phyloP scores from a whole-genome alignment of 1,140 invertebrate genomes.

The Agrypnia vestita region DNA sequence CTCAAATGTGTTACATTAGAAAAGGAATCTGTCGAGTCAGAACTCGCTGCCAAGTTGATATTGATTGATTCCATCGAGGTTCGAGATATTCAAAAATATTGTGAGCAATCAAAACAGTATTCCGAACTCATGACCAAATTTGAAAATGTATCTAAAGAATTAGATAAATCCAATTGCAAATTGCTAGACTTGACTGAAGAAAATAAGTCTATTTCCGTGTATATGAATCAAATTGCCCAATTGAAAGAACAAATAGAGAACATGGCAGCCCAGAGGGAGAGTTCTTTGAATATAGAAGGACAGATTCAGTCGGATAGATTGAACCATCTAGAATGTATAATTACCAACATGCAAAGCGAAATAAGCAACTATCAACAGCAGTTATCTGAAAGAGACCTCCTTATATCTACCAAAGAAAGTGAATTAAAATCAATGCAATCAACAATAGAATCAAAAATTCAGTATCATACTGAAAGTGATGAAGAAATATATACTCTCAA shows the following conservation, averaged over 20 bases:
- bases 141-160: slow-evolving; percentile 14
- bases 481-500: background rate
- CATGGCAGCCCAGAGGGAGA: background rate
- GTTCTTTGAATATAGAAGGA: background rate
- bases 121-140: slow-evolving; percentile 11
- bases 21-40: background rate
- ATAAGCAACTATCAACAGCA: slow-evolving; percentile 2
- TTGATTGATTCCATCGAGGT: background rate
- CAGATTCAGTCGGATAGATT: slow-evolving; percentile 1
- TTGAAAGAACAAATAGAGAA: slow-evolving; percentile 4
- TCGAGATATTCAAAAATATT: background rate
- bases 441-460: background rate
- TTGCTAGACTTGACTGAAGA: slow-evolving; percentile 1
- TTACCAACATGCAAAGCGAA: background rate
- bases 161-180: slow-evolving; percentile 8
- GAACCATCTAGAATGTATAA: background rate
- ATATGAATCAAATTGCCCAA: background rate
- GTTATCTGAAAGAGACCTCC: background rate
- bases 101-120: slow-evolving; percentile 33
- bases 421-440: slow-evolving; percentile 22
- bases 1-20: background rate
- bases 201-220: background rate
- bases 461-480: background rate
- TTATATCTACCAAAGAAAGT: background rate
- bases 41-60: background rate